Evolutionary conservation across 2,888 invertebrate species (phyloP).

Genomic region (Linnaemya vulpina): DNA sequence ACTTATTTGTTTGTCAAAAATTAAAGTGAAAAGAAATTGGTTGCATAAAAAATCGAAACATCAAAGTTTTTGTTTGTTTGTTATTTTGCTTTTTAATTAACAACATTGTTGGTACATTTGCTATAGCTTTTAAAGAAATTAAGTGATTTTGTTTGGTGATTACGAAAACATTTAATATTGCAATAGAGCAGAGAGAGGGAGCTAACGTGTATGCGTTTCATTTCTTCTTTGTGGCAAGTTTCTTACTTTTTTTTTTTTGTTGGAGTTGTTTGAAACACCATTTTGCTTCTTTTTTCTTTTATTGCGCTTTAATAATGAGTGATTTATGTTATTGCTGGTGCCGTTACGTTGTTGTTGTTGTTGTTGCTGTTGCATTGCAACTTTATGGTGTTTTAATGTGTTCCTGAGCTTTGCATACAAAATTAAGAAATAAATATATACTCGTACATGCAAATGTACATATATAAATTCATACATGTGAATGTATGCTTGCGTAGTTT

Average conservation of each 20-base stretch:
- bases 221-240: conserved; percentile 51
- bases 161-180: conserved; percentile 12
- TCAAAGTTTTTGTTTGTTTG: neutral
- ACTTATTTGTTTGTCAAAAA: conserved; percentile 1
- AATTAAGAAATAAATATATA: conserved; percentile 43
- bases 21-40: conserved; percentile 20
- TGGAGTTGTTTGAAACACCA: conserved; percentile 19
- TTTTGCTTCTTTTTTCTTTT: conserved; percentile 21
- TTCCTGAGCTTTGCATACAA: conserved; percentile 59
- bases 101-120: conserved; percentile 20
- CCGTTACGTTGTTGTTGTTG: conserved; percentile 2
- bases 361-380: neutral
- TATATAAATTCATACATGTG: too few relatives aligned
- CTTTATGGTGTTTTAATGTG: conserved; percentile 19
- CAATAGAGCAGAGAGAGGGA: conserved; percentile 3
- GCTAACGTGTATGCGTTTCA: neutral
- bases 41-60: neutral
- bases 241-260: conserved; percentile 2
- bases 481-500: neutral
- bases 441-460: neutral
- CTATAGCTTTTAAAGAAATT: conserved; percentile 18
- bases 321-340: conserved; percentile 47
- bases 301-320: conserved; percentile 40
- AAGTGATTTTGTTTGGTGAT: neutral
- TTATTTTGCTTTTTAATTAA: conserved; percentile 16